Conservation (phyloP, 2,113 vertebrate species). For the Pica pica region DNA sequence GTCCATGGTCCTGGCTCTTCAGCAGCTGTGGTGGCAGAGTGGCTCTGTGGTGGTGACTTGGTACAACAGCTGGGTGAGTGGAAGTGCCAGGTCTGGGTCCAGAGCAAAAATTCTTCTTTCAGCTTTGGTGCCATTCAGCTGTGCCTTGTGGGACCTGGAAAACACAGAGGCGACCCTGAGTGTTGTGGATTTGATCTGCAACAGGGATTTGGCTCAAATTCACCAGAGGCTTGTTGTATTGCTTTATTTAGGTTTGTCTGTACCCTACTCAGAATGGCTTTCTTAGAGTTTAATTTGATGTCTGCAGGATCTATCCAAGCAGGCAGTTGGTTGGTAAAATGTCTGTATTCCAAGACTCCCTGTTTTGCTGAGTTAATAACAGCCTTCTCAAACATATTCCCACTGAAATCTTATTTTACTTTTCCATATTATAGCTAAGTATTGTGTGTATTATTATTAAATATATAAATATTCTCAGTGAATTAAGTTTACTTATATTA, state of each 20-base stretch:
- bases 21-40: background rate
- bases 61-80: too few relatives aligned
- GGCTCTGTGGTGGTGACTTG: rapidly evolving
- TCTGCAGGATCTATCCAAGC: background rate
- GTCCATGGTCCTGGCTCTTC: background rate
- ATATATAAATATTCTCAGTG: background rate
- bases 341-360: background rate
- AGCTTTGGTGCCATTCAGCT: background rate
- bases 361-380: background rate
- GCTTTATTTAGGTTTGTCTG: background rate
- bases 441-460: background rate
- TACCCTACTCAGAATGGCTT: background rate
- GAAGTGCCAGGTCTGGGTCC: background rate
- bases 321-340: background rate
- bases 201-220: background rate
- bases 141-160: background rate
- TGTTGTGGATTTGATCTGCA: background rate
- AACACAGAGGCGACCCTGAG: background rate
- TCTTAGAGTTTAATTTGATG: background rate
- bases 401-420: background rate
- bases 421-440: background rate
- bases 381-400: background rate
- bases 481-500: background rate
- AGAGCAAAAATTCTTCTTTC: background rate
- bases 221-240: background rate